phyloP scores from a whole-genome alignment of 2,113 vertebrate species.

The Macaca fascicularis region T2T-MFA8v1.1 NC_088375.1:44908001-44908500 shows the following conservation, averaged over 20 bases:
- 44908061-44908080: background rate
- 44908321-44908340: background rate
- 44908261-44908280: too few species aligned
- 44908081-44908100: background rate
- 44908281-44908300: too few species aligned
- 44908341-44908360: background rate
- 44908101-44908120: background rate
- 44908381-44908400: background rate
- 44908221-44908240: too few species aligned
- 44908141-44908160: background rate
- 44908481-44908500: background rate
- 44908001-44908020: background rate
- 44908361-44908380: background rate
- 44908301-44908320: background rate
- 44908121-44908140: background rate
- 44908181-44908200: too few species aligned
- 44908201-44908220: too few species aligned
- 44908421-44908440: background rate
- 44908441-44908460: background rate
- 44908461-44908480: background rate
- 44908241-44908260: too few species aligned
- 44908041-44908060: background rate
- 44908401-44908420: background rate
- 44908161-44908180: accelerated
- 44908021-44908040: background rate